Evolutionary conservation across 2,797 vertebrate species (phyloP), one percentile per base, ranked within the genome.

Genomic region (Parotocinclus haroldoi): DNA sequence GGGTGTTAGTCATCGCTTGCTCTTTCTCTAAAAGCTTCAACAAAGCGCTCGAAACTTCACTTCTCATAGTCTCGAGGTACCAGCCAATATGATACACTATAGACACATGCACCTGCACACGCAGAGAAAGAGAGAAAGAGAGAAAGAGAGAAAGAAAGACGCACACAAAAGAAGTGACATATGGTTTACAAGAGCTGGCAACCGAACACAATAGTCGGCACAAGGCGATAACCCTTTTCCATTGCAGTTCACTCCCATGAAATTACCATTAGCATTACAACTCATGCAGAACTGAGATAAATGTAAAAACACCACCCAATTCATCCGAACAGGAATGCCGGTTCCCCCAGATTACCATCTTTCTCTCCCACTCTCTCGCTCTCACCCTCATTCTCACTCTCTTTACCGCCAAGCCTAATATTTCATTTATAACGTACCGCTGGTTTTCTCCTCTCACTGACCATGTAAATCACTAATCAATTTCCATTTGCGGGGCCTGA

Each of bases 401-500:
- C 38, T 46, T 80, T 86, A 83, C 85, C 57, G 92, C 92, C 93
- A 93, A 95, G 93, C 95, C 92, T 95, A 95, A 96, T 97, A 95
- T 96, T 96, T 96, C 94, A 97, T 96, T 90, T 98, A 95, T 93
- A 95, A 93, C 92, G 91, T 95, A 94, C 93, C 90, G 92, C 94
- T 94, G 96, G 96, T 98, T 96, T 96, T 95, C 95, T 95, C 93
- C 93, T 94, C 92, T 93, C 92, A 92, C 92, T 94, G 94, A 94
- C 94, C 95, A 98, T 96, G 95, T 96, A 98, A 96, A 98, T 97
- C 93, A 95, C 93, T 94, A 96, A 98, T 98, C 95, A 97, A 98
- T 98, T 99, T 95, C 95, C 93, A 96, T 98, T 98, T 96, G 92
- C 93, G 95, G 93, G 92, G 90, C 92, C 93, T 92, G 92, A 94